Percentiles rank a stretch among this genome's conserved stretches.
Evolutionary conservation across 2,113 vertebrate species (phyloP).

Genomic region (Thalassarche chlororhynchos): DNA sequence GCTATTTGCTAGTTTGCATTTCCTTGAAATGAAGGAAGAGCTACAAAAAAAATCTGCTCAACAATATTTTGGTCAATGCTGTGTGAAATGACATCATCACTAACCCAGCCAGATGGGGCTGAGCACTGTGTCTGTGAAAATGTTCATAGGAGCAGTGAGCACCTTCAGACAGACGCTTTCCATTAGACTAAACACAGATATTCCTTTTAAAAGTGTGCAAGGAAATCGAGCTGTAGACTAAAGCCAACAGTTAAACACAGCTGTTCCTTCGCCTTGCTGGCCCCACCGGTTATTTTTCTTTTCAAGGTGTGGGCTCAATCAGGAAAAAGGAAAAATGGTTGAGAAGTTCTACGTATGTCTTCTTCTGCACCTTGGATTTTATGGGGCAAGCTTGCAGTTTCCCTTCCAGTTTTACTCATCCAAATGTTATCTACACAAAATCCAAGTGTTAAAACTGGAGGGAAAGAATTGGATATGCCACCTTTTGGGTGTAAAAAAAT

Average conservation of each 20-base stretch:
- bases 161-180: slow-evolving; percentile 39
- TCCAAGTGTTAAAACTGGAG: background rate
- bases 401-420: background rate
- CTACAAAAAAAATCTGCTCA: background rate
- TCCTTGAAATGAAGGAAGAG: background rate
- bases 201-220: slow-evolving; percentile 1
- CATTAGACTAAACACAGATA: slow-evolving; percentile 57
- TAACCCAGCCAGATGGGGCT: background rate
- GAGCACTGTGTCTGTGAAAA: slow-evolving; percentile 21
- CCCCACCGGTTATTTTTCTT: background rate
- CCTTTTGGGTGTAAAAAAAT: background rate
- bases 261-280: background rate
- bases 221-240: background rate
- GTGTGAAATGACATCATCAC: background rate
- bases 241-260: slow-evolving; percentile 28
- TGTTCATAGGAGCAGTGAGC: background rate
- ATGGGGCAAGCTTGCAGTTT: background rate
- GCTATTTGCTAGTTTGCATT: background rate
- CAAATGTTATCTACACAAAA: background rate
- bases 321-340: background rate
- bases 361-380: background rate
- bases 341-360: background rate
- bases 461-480: background rate
- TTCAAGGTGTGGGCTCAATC: background rate
- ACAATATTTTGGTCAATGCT: background rate